Evolutionary conservation across 1,140 invertebrate species (phyloP).

Genomic region (Caenorhabditis tropicalis): DNA sequence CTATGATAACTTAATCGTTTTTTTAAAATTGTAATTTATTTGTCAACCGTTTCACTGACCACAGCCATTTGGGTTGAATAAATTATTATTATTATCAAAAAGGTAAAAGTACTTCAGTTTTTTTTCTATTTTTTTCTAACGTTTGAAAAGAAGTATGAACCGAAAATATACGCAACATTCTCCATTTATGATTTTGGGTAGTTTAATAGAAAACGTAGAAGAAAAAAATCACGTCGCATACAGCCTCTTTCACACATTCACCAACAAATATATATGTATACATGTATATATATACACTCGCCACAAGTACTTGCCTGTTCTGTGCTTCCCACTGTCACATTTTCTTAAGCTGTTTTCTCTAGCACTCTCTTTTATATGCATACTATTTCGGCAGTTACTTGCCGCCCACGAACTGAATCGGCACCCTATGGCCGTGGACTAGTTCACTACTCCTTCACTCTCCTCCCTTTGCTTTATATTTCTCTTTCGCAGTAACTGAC

Average conservation of each 20-base stretch:
- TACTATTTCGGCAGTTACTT: not conserved
- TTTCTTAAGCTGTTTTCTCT: conserved; percentile 18
- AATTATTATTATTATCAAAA: too few relatives aligned
- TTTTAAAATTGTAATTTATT: too few relatives aligned
- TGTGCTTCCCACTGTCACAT: not conserved
- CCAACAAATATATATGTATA: not conserved
- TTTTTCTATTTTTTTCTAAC: too few relatives aligned
- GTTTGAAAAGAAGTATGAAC: too few relatives aligned
- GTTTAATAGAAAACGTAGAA: too few relatives aligned
- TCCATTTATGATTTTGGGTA: not conserved
- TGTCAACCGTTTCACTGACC: too few relatives aligned
- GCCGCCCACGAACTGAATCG: not conserved
- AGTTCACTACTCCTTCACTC: not conserved
- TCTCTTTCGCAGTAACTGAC: not conserved
- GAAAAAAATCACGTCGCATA: too few relatives aligned
- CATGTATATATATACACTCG: not conserved
- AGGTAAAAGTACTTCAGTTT: too few relatives aligned
- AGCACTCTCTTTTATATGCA: not conserved
- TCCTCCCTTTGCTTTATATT: not conserved
- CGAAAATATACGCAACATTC: not conserved
- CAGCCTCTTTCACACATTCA: not conserved
- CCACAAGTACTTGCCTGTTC: conserved; percentile 5
- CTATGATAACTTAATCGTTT: too few relatives aligned
- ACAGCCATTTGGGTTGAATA: too few relatives aligned
- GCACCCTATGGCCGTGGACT: conserved; percentile 22